Evolutionary conservation across 1,140 invertebrate genomes (phyloP), one percentile per base, ranked within the genome.

Genomic region (Dreissena rostriformis): DNA sequence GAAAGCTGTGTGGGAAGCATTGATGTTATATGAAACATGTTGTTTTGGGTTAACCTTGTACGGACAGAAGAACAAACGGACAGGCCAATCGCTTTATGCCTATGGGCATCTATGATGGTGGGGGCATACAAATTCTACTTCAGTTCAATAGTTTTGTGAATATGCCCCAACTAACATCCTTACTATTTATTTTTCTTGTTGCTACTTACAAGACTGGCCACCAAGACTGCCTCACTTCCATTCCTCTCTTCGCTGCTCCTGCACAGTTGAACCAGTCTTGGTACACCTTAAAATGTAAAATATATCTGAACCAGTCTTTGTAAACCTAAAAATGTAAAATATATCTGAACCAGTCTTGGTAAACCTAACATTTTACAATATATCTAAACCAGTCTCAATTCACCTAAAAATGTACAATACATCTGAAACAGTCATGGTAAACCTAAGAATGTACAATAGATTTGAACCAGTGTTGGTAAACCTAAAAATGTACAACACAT

Each of bases 251-350:
- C 92, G 86, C 96, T 95, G 88, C 96, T 95, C 90, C 95, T 94
- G 91, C 96, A 97, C 51, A 97, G 91, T 80, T 95, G 93, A 75
- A 97, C 95, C 87, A 98, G 94, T 91, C 96, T 95, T 67, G 96
- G 95, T 63, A 97, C 95, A 22, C 93, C 94, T 94, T 66, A 19
- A 89, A 78, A 11, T 73, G 29, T 29, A 29, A n/a, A n/a, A 70
- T 19, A 55, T 55, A 61, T 19, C 57, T 61, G 57, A 61, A 61
- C 57, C 57, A 61, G 57, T 61, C 57, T n/a, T 61, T 4, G 57
- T n/a, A 5, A n/a, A 61, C 57, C 57, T 61, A 61, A 61, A 11
- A 39, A 5, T 39, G 57, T 61, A 5, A 4, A 61, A 61, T 61
- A 57, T 19, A 57, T 19, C 12, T 14, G 12, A 57, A 57, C 19